Base-by-base conservation (phyloP, 2,113 vertebrate genomes). In the Oryzias curvinotus region DNA sequence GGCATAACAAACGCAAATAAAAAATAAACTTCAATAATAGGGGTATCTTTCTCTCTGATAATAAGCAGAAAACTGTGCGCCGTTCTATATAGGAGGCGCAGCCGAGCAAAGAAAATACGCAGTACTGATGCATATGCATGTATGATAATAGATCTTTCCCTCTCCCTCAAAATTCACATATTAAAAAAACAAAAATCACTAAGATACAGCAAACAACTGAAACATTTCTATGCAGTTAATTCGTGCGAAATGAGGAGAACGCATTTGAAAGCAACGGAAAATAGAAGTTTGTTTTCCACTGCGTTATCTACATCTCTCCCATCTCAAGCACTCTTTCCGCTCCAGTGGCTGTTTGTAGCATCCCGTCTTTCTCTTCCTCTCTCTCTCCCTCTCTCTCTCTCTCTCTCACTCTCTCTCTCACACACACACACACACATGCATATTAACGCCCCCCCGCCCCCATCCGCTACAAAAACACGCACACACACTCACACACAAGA, bases 81-180 rank as follows among this genome's bases (percentile, higher is more conserved):
- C 59, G 81, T 75, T 73, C 56, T 62, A 23, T 23, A 23, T 23
- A 17, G 54, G 75, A 91, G 91, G 91, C 78, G 91, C 86, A 87
- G 87, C 84, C 83, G 72, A 77, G 71, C 58, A 49, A 52, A 71
- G 80, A 91, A 92, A 92, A 92, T 87, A 91, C 91, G 90, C 91
- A 93, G 90, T 90, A 84, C 86, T 87, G 75, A 91, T 91, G 83
- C 90, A 90, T 91, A 89, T 90, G 89, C 89, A 90, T 88, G 82
- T 84, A 71, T 87, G 84, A 86, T 86, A 86, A 89, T 87, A 81
- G 71, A 83, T 51, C 65, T 55, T 62, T 66, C 65, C 68, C 81
- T 56, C 62, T 54, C 46, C 52, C 18, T 57, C 36, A 23, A 79
- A 79, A 68, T 47, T 51, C 47, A 14, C 51, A 51, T 77, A 43